A percentile compares a stretch with the other conserved stretches of the same genome.
These are phyloP conservation scores for Epizoanthus stellaris DNA, from an alignment of 92 coral and sea anemone genomes.

Conservation along the genomic window DNA sequence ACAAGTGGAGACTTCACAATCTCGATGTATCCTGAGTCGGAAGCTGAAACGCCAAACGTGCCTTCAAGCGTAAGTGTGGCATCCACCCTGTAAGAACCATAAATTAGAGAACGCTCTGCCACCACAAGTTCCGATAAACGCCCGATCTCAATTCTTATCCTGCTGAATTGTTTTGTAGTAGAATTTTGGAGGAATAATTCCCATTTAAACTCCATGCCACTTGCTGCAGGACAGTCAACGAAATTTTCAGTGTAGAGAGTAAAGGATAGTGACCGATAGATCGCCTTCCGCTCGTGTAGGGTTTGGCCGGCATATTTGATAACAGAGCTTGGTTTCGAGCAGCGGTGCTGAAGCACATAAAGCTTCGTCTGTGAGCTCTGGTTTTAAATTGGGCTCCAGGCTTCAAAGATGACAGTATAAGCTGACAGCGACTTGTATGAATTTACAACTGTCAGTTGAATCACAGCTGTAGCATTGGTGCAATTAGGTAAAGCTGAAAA, in stretches of 20 bases:
- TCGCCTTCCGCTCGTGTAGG: not conserved
- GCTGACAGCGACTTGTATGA: not conserved
- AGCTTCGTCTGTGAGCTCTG: not conserved
- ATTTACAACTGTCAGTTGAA: not conserved
- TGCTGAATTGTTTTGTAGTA: not conserved
- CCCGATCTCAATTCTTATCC: not conserved
- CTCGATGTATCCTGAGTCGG: slow-evolving; percentile 34
- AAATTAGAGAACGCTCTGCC: not conserved
- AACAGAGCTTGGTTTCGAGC: slow-evolving; percentile 10
- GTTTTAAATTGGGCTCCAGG: slow-evolving; percentile 12
- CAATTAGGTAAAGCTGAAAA: not conserved
- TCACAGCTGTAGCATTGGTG: not conserved
- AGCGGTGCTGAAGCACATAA: slow-evolving; percentile 10
- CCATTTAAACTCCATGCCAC: slow-evolving; percentile 17
- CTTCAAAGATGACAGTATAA: slow-evolving; percentile 9
- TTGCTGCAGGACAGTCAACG: slow-evolving; percentile 33
- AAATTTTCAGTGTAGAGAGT: slow-evolving; percentile 20
- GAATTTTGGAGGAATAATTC: not conserved
- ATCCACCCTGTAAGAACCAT: slow-evolving; percentile 5
- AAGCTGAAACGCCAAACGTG: slow-evolving; percentile 17
- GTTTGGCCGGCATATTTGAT: slow-evolving; percentile 16
- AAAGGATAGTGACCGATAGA: slow-evolving; percentile 13
- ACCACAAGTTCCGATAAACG: not conserved
- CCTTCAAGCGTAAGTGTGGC: not conserved
- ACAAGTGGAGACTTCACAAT: slow-evolving; percentile 60